Evolutionary conservation across 2,888 invertebrate species (phyloP), one percentile per base, ranked within the genome.

Genomic region (Globia sparganii): DNA sequence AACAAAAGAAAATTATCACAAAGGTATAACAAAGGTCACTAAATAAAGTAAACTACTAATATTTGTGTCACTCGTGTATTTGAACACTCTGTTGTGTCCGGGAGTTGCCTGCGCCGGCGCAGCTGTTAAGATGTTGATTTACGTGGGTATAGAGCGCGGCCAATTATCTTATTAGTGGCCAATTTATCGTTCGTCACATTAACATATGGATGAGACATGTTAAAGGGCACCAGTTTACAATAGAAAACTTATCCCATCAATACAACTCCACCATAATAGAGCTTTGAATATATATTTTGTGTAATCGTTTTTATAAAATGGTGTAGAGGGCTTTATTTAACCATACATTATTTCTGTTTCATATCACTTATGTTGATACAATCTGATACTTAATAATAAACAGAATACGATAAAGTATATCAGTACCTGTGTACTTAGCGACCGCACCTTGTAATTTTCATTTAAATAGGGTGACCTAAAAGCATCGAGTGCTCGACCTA

Each of bases 131-230:
- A 95, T 93, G 95, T 96, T 96, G 96, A 96, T 96, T 96, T 96
- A 96, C 93, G 95, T 93, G 92, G 91, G 93, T 94, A 95, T 94
- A 94, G 93, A 94, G 94, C 94, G 91, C 92, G 91, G 91, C 93
- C 96, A 96, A 96, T 96, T 96, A 96, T 96, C 95, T 96, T 96
- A 96, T 96, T 96, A 96, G 95, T 93, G 93, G 93, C 91, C 95
- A 95, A 96, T 96, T 96, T 96, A 96, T 96, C 92, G 96, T 94
- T 95, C 94, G 91, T 94, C 94, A 94, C 95, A 96, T 96, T 96
- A 95, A 93, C 95, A 96, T 96, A 95, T 90, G 93, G 93, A 94
- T 88, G 90, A 89, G 61, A 86, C 81, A 90, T 90, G 80, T 88
- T 86, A 88, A 81, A 93, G 73, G 77, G 90, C 91, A 88, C 89